Evolutionary conservation across 2,888 invertebrate genomes (phyloP).

Genomic region (Dichetophora obliterata): DNA sequence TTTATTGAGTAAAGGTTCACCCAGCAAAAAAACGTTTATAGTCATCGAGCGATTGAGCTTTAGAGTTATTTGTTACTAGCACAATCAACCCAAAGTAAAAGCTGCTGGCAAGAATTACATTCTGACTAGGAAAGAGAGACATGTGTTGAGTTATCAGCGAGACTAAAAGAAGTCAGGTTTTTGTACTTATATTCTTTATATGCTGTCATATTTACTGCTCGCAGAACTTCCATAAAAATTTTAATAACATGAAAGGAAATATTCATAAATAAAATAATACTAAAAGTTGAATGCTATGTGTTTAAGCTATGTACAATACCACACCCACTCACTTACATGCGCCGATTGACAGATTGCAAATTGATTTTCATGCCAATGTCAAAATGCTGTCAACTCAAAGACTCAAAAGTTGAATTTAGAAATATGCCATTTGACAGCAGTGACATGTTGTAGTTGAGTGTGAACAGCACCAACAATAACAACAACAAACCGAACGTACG

Average conservation of each 20-base stretch:
- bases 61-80: no score
- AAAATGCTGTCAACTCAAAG: slow-evolving; percentile 55
- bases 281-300: background rate
- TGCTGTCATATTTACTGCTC: no score
- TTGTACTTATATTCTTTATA: background rate
- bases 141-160: no score
- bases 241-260: background rate
- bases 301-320: background rate
- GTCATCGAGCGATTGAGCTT: no score
- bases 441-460: slow-evolving; percentile 28
- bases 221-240: background rate
- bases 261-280: background rate
- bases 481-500: background rate
- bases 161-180: no score
- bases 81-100: no score
- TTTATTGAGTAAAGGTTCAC: no score
- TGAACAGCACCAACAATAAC: slow-evolving; percentile 21
- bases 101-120: no score
- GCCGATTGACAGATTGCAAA: slow-evolving; percentile 64
- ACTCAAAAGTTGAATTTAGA: slow-evolving; percentile 40
- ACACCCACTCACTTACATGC: background rate
- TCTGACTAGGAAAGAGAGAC: no score
- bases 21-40: no score
- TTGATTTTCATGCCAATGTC: slow-evolving; percentile 65
- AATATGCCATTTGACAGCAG: slow-evolving; percentile 42